A percentile compares a stretch with the other conserved stretches of the same genome.
These are phyloP conservation scores for Troides aeacus DNA, from an alignment of 2,888 invertebrate genomes.

Conservation along the genomic window DNA sequence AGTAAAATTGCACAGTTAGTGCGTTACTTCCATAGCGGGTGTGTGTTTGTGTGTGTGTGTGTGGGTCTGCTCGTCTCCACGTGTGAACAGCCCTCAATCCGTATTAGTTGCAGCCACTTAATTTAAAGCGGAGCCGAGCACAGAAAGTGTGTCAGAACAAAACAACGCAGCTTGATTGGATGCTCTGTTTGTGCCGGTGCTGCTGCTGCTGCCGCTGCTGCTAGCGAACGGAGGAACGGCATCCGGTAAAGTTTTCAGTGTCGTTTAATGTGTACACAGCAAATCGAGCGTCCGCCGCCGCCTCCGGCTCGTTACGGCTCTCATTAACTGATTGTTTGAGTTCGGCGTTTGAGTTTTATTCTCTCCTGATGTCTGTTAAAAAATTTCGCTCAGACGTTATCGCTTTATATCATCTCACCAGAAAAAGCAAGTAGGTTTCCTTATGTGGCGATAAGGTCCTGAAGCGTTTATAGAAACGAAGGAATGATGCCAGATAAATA, in stretches of 20 bases:
- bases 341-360: background rate
- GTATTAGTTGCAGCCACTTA: conserved; percentile 39
- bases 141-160: conserved; percentile 35
- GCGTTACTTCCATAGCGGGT: conserved; percentile 30
- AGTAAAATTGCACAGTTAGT: conserved; percentile 34
- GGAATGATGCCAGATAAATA: too few relatives aligned
- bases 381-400: too few relatives aligned
- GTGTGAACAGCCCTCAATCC: conserved; percentile 37
- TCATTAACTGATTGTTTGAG: conserved; percentile 16
- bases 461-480: too few relatives aligned
- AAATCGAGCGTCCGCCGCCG: conserved; percentile 9
- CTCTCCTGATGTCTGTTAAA: background rate
- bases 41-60: too few relatives aligned
- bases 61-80: conserved; percentile 31
- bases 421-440: too few relatives aligned
- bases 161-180: conserved; percentile 35
- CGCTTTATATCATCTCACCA: too few relatives aligned
- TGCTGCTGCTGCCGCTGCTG: conserved; percentile 18
- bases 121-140: conserved; percentile 38
- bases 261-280: conserved; percentile 20
- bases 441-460: too few relatives aligned
- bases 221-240: conserved; percentile 2
- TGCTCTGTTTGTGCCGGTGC: conserved; percentile 34
- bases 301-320: conserved; percentile 5
- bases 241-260: conserved; percentile 16